Conservation (phyloP, 1,140 invertebrate species). For the Zaprionus africanus region DNA sequence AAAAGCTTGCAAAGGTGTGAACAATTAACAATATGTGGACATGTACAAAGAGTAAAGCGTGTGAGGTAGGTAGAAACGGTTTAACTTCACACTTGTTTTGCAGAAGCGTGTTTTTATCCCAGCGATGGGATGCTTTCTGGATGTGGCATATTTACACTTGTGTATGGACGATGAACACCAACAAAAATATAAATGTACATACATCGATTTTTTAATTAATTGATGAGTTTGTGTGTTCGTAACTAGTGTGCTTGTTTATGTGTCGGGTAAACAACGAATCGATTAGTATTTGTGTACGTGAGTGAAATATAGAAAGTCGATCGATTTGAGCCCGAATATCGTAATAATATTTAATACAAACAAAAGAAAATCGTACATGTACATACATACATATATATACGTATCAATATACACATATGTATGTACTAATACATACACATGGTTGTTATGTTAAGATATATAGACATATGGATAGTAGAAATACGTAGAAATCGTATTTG, state of each 20-base stretch:
- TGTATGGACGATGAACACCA: not conserved
- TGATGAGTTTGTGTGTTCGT: slow-evolving; percentile 19
- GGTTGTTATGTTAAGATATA: slow-evolving; percentile 53
- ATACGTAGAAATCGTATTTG: not conserved
- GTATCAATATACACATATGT: slow-evolving; percentile 42
- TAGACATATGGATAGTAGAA: slow-evolving; percentile 48
- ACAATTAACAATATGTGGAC: slow-evolving; percentile 8
- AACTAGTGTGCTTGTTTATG: slow-evolving; percentile 3
- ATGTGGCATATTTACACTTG: not conserved
- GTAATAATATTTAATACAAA: slow-evolving; percentile 11
- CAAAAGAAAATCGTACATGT: slow-evolving; percentile 25
- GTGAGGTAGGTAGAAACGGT: not conserved
- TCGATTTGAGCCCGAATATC: slow-evolving; percentile 20
- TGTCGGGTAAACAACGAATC: slow-evolving; percentile 73
- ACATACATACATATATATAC: slow-evolving; percentile 24
- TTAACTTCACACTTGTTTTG: not conserved
- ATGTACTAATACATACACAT: no score
- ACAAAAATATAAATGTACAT: slow-evolving; percentile 27
- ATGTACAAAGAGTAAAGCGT: slow-evolving; percentile 31
- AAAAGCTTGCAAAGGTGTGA: slow-evolving; percentile 33
- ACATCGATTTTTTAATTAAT: not conserved
- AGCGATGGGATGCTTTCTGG: not conserved
- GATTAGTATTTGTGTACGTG: slow-evolving; percentile 78
- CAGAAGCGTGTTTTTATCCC: not conserved
- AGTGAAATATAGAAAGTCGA: slow-evolving; percentile 37